Evolutionary conservation across 2,113 vertebrate species (phyloP).

Genomic region (Sander vitreus): DNA sequence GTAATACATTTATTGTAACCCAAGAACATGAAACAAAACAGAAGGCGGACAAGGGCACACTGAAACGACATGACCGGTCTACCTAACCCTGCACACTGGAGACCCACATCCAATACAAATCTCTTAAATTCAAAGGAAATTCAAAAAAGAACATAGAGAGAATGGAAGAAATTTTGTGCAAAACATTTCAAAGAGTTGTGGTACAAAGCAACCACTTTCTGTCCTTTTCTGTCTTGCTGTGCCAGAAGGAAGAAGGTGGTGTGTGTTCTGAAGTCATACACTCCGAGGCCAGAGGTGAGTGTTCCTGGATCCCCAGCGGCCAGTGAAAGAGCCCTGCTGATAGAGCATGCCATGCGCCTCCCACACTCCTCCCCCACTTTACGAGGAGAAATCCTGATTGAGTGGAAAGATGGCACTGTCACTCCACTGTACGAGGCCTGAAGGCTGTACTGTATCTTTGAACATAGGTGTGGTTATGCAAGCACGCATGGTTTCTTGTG

Average conservation of each 20-base stretch:
- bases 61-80: neutral
- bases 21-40: neutral
- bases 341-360: constrained; percentile 72
- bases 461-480: neutral
- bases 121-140: neutral
- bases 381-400: constrained; percentile 88
- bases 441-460: constrained; percentile 4
- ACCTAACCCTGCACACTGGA: neutral
- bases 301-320: constrained; percentile 78
- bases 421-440: constrained; percentile 88
- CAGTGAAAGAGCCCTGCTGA: constrained; percentile 80
- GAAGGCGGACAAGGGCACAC: neutral
- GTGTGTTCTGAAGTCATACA: constrained; percentile 83
- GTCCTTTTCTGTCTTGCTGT: neutral
- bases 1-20: neutral
- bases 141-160: neutral
- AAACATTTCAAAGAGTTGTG: neutral
- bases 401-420: constrained; percentile 89
- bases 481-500: neutral
- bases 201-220: neutral
- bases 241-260: constrained; percentile 87
- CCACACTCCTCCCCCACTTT: constrained; percentile 81
- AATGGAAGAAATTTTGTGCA: neutral
- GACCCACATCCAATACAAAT: neutral
- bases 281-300: constrained; percentile 65